Percentiles rank a stretch among this genome's conserved stretches.
Conservation (phyloP, 2,797 vertebrate genomes). For the Sebastes taczanowskii region DNA sequence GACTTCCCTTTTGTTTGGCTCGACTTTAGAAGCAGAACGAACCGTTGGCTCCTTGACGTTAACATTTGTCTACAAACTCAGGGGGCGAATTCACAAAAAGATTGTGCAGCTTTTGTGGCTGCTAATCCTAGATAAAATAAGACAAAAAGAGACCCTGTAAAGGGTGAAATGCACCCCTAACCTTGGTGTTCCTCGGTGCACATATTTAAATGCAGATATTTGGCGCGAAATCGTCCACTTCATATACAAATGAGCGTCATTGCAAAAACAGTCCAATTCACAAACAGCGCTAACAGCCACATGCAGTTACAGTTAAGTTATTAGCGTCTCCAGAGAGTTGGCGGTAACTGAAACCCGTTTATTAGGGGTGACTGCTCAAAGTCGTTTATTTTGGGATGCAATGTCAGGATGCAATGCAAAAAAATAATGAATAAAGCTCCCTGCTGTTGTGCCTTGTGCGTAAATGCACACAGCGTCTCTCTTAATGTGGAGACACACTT, state of each 20-base stretch:
- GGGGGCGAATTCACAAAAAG: not conserved
- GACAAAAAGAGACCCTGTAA: too few species aligned
- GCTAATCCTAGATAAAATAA: too few species aligned
- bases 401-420: not conserved
- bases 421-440: not conserved
- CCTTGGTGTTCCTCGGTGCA: not conserved
- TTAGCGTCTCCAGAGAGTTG: not conserved
- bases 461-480: too few species aligned
- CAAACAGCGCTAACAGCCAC: not conserved
- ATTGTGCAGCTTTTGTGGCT: too few species aligned
- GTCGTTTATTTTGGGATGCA: not conserved
- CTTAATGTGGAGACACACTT: too few species aligned
- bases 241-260: not conserved
- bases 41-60: not conserved
- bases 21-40: not conserved
- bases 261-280: not conserved
- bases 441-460: too few species aligned
- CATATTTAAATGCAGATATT: not conserved
- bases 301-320: not conserved
- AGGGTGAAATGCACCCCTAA: too few species aligned
- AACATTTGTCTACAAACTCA: not conserved
- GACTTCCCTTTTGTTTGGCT: not conserved
- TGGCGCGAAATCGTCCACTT: not conserved
- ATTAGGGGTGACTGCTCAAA: not conserved
- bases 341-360: not conserved